Percentiles rank a stretch among this genome's conserved stretches.
phyloP scores from a whole-genome alignment of 2,113 vertebrate genomes.

The Turnix velox region DNA sequence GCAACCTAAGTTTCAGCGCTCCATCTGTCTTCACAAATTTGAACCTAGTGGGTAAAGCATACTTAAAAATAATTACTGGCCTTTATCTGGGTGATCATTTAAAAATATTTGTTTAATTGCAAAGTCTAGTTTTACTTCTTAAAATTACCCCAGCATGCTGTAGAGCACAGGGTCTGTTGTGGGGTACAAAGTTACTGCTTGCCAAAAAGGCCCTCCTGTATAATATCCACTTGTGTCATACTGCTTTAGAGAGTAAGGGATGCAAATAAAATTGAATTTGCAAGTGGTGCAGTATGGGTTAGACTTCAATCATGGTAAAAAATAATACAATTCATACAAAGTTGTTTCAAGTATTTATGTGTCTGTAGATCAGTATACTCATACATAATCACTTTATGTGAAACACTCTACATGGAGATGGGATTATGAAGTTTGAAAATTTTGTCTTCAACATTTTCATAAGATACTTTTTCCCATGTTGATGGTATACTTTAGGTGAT shows the following conservation, averaged over 20 bases:
- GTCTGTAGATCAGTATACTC: not conserved
- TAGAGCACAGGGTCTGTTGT: accelerated
- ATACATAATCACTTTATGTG: not conserved
- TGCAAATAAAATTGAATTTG: not conserved
- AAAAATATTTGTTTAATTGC: not conserved
- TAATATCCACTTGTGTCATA: not conserved
- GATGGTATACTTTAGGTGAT: not conserved
- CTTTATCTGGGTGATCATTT: not conserved
- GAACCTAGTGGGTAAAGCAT: not conserved
- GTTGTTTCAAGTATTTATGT: not conserved
- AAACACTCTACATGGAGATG: not conserved
- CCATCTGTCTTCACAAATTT: not conserved
- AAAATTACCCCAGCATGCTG: not conserved
- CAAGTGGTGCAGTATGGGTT: not conserved
- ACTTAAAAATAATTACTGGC: not conserved
- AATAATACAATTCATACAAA: not conserved
- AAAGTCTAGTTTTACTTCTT: not conserved
- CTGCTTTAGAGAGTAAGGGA: not conserved
- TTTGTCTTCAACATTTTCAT: not conserved
- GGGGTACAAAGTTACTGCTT: not conserved
- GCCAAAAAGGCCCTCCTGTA: not conserved
- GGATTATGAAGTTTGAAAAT: not conserved
- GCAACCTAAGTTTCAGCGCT: not conserved
- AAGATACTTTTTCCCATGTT: not conserved
- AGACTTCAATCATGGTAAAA: not conserved